These are phyloP conservation scores for Myotis davidii DNA, from an alignment of 2,113 vertebrate species.

Conservation along the genomic window DNA sequence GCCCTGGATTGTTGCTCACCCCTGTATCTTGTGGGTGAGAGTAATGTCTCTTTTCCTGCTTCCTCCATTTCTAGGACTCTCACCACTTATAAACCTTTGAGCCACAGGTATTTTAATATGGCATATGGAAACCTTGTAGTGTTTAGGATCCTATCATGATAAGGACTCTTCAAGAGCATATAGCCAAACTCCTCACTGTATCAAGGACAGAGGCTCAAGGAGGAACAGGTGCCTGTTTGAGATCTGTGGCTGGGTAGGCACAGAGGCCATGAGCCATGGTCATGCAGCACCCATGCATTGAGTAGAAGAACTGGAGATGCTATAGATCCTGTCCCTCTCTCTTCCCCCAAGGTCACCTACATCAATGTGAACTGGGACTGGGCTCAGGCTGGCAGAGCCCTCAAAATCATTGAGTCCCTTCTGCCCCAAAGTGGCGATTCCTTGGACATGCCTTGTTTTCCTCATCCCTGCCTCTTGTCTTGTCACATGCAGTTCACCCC, in stretches of 20 bases:
- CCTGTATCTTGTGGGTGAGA: slow-evolving; percentile 8
- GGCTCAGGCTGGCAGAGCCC: not conserved
- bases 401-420: not conserved
- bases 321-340: not conserved
- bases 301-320: not conserved
- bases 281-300: not conserved
- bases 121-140: not conserved
- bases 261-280: not conserved
- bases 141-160: not conserved
- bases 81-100: not conserved
- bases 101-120: slow-evolving; percentile 20
- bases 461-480: not conserved
- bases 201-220: not conserved
- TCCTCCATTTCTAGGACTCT: slow-evolving; percentile 27
- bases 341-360: not conserved
- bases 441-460: not conserved
- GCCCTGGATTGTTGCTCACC: slow-evolving; percentile 6
- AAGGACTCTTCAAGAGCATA: not conserved
- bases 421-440: not conserved
- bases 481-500: not conserved
- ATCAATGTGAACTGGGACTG: not conserved
- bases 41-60: not conserved
- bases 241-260: not conserved
- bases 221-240: not conserved
- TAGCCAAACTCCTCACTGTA: not conserved